phyloP scores from a whole-genome alignment of 2,113 vertebrate genomes.

The Prinia subflava region DNA sequence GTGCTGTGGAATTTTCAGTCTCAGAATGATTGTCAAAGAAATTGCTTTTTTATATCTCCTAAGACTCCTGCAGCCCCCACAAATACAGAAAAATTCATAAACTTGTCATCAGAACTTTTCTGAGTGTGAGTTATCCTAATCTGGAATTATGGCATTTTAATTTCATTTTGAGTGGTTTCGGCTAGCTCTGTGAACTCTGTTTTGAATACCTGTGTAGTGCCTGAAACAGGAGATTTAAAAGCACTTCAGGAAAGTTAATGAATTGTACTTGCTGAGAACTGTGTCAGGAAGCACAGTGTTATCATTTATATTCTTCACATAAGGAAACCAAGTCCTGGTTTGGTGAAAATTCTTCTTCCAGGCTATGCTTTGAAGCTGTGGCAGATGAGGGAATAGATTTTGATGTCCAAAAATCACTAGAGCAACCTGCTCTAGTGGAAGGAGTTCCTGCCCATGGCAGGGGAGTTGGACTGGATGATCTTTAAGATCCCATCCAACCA shows the following conservation, averaged over 20 bases:
- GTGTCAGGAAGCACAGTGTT: neutral
- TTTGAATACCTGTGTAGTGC: conserved; percentile 30
- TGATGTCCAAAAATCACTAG: too few relatives aligned
- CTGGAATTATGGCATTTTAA: conserved; percentile 30
- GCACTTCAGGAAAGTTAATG: conserved; percentile 43
- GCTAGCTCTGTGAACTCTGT: conserved; percentile 4
- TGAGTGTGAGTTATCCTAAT: conserved; percentile 5
- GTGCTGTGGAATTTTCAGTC: neutral
- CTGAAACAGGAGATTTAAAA: conserved; percentile 41
- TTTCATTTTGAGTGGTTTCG: conserved; percentile 38
- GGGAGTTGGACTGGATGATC: neutral
- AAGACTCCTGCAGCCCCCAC: neutral
- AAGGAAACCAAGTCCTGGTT: neutral
- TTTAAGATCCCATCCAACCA: neutral
- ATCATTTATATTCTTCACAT: conserved; percentile 10
- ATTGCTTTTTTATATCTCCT: neutral
- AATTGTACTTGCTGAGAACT: conserved; percentile 13
- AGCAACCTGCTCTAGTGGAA: neutral
- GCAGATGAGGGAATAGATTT: neutral
- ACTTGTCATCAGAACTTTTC: conserved; percentile 3
- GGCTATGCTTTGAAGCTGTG: neutral
- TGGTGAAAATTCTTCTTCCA: neutral
- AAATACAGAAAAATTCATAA: neutral
- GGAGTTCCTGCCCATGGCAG: fast-evolving
- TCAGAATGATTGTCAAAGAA: neutral